Base-by-base conservation (phyloP, 2,797 vertebrate genomes). In the Lutjanus argentimaculatus region DNA sequence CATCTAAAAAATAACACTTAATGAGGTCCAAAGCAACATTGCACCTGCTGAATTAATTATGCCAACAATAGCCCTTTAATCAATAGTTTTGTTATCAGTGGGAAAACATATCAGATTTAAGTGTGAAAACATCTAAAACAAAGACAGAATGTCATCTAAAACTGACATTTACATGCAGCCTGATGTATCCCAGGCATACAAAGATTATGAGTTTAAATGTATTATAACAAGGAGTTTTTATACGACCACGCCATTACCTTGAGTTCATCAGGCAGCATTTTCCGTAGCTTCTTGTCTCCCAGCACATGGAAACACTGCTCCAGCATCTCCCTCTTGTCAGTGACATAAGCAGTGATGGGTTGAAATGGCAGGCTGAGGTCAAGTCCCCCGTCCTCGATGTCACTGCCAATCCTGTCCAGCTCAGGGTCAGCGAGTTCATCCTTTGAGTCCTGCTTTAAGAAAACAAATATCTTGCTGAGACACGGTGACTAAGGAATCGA, bases 221-320 rank as follows among this genome's bases (percentile, higher is more conserved):
- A n/a, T n/a, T 2, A 58, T 0, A 3, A 53, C 4, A 43, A 4
- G 17, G 0, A 56, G 67, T 45, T 15, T 7, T 11, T 4, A 0
- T 7, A 22, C 11, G 21, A 2, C 3, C 13, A 42, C 5, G 73
- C 43, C 36, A 3, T 78, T 93, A 99, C 98, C 98, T 99, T 99
- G 64, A 99, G 93, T 68, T 97, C 96, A 77, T 98, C 98, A 0
- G 98, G 98, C 62, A 99, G 94, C 98, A 99, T 99, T 91, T 97
- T 98, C 71, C 95, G 95, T 2, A 99, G 92, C 79, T 99, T 99
- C 77, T 95, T 97, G 82, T 99, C 97, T 0, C 98, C 97, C 75
- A 99, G 94, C 59, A 99, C 96, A 56, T 91, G 95, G 85, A 99
- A 97, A 86, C 98, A 99, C 83, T 99, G 98, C 1, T 97, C 95